Conservation (phyloP, 2,113 vertebrate species). For the Grammomys dolichurus region DNA sequence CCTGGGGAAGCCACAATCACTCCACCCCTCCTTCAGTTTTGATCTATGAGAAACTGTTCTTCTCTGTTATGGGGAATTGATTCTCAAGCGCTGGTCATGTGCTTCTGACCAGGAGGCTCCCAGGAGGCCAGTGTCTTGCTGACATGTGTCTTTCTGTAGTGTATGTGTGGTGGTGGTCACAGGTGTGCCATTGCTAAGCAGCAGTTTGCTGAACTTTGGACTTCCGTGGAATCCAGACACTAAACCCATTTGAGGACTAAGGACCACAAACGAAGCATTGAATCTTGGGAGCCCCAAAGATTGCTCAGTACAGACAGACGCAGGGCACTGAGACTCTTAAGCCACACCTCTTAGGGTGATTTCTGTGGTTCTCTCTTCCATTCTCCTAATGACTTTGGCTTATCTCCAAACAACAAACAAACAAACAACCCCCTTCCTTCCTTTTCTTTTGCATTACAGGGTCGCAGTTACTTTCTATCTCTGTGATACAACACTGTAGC, state of each 20-base stretch:
- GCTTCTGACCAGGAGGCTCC: background rate
- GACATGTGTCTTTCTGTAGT: background rate
- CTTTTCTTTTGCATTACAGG: background rate
- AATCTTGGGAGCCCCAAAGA: background rate
- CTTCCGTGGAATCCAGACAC: background rate
- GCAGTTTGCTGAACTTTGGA: background rate
- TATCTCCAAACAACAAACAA: background rate
- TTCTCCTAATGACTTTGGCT: background rate
- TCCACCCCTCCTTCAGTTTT: background rate
- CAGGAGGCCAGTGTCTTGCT: background rate
- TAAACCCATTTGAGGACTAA: constrained; percentile 34
- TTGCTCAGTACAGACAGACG: background rate
- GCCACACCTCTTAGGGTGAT: background rate
- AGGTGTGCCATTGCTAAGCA: background rate
- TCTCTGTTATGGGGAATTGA: background rate
- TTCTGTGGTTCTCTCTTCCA: background rate
- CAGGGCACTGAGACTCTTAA: background rate
- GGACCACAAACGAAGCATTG: constrained; percentile 27
- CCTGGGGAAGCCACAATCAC: background rate
- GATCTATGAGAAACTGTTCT: background rate
- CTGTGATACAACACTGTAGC: background rate
- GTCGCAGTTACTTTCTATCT: background rate
- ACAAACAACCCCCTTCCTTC: background rate
- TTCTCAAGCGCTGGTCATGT: background rate
- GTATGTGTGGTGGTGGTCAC: background rate